A percentile compares a stretch with the other conserved stretches of the same genome.
Evolutionary conservation across 2,888 invertebrate genomes (phyloP).

Genomic region (Coronaproctus castanopsis): DNA sequence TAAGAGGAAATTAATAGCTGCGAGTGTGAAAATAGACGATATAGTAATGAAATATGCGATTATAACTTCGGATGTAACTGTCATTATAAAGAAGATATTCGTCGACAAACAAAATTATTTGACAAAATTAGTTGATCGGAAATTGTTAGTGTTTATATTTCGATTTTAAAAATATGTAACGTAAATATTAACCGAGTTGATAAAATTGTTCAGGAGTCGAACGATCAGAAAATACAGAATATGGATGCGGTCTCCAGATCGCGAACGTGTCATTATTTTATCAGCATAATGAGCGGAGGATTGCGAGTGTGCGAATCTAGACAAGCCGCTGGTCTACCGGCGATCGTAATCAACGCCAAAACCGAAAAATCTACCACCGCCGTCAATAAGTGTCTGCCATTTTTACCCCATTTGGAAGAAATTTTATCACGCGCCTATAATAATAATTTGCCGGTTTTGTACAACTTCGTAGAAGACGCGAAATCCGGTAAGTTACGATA

Average conservation of each 20-base stretch:
- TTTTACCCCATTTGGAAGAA: background rate
- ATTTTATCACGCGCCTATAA: background rate
- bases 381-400: background rate
- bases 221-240: background rate
- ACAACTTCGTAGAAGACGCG: background rate
- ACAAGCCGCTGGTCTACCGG: background rate
- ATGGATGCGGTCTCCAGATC: slow-evolving; percentile 1
- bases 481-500: no score
- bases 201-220: slow-evolving; percentile 2
- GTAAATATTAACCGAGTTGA: no score
- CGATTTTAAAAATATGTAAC: no score
- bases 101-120: no score
- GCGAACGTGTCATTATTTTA: background rate
- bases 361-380: background rate
- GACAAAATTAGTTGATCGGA: no score
- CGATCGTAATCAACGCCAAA: background rate
- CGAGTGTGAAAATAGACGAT: no score
- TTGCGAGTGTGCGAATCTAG: slow-evolving; percentile 5
- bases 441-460: slow-evolving; percentile 1
- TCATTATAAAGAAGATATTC: no score
- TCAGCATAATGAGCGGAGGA: slow-evolving; percentile 6
- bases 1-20: no score
- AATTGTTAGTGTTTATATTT: no score
- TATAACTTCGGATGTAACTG: no score
- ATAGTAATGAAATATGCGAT: no score